Base-by-base conservation (phyloP, 2,113 vertebrate genomes). In the Poeciliopsis turrubarensis region DNA sequence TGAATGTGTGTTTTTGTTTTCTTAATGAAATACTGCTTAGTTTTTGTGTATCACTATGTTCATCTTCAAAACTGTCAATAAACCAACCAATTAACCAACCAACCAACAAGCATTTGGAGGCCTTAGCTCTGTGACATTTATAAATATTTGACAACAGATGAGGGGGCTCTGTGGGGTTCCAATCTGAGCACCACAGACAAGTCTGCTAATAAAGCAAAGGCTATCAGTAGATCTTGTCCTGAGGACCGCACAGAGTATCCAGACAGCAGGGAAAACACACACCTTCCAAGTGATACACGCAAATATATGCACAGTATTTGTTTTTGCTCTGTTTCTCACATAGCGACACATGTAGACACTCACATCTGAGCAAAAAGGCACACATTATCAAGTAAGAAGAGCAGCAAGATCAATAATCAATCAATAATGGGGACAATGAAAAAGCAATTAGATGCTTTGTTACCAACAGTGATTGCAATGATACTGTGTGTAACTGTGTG, bases 81-180 rank as follows among this genome's bases (percentile, higher is more conserved):
- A 73, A 73, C n/a, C 68, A 73, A 73, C n/a, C 68, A 29, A 29
- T 1, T 2, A 27, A 73, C n/a, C 60, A 15, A 62, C 78, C 73
- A 66, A 77, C 19, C 62, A 65, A 72, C 73, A 66, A 86, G 79
- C 79, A 77, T 84, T 87, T 75, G 64, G 68, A 70, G 68, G 65
- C 79, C 76, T 86, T 61, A 70, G 60, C 70, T 82, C 60, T 0
- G 29, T 89, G 88, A 88, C 83, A 89, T 92, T 92, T 89, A 87
- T 87, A 83, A 87, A 92, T 90, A 86, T 90, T 90, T 91, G 89
- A 91, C 84, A 86, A 80, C 87, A 88, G 84, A 87, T 86, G 88
- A 91, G 72, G 54, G 76, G 80, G 72, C 86, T 85, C 88, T 0
- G 70, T 66, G 68, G 87, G 89, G 89, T 2, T 70, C 80, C 88